phyloP scores from a whole-genome alignment of 2,888 invertebrate species.

The Endotricha flammealis region DNA sequence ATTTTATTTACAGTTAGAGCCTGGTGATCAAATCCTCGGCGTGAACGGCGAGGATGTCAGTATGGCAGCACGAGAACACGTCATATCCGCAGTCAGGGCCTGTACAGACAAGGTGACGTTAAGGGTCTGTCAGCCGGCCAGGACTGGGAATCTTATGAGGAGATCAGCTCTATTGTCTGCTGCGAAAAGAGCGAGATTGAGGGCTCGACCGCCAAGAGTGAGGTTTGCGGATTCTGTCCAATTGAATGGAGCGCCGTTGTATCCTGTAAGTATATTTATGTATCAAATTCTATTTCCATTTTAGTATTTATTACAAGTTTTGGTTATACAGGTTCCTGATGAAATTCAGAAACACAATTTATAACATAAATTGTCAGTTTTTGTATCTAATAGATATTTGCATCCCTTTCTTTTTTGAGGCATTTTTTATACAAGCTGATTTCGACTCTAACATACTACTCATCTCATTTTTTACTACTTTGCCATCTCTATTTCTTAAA shows the following conservation, averaged over 20 bases:
- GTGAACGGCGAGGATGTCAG: slow-evolving; percentile 95
- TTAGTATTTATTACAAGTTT: no score
- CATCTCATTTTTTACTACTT: no score
- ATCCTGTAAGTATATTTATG: slow-evolving; percentile 84
- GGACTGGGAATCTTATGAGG: slow-evolving; percentile 73
- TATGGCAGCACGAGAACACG: slow-evolving; percentile 90
- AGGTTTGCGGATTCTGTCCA: slow-evolving; percentile 94
- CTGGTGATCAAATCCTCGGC: slow-evolving; percentile 93
- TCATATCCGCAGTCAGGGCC: slow-evolving; percentile 91
- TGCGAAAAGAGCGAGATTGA: slow-evolving; percentile 89
- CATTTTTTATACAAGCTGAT: no score
- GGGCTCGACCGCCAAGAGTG: slow-evolving; percentile 89
- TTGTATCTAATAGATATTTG: no score
- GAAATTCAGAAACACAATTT: no score
- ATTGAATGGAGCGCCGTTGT: slow-evolving; percentile 89
- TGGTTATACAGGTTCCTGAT: no score
- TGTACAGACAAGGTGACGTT: slow-evolving; percentile 86
- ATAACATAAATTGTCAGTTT: no score
- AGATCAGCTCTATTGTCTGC: slow-evolving; percentile 92
- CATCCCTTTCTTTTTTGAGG: no score
- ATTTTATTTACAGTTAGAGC: slow-evolving; percentile 82
- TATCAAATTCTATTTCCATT: no score
- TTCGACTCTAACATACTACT: no score
- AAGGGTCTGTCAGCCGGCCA: slow-evolving; percentile 90
- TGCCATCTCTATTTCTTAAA: no score